Evolutionary conservation across 37 sponge, comb jelly and placozoan genomes (phyloP).

Genomic region (Chondrilla cf. caribensis): DNA sequence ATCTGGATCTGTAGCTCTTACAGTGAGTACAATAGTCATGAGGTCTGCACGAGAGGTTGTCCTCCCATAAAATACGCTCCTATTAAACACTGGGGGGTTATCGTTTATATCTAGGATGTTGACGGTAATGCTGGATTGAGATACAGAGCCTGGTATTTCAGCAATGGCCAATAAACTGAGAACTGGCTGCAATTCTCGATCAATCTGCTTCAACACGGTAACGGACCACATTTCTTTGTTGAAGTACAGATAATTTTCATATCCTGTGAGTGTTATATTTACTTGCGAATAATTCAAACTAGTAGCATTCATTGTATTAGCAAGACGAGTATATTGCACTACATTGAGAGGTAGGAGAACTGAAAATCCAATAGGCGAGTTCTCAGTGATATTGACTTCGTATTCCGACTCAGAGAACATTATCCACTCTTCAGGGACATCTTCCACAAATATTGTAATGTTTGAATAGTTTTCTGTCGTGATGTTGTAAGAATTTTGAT

Average conservation of each 20-base stretch:
- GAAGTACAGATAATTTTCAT: neutral
- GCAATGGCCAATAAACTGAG: no score
- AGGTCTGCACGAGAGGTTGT: neutral
- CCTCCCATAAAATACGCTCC: neutral
- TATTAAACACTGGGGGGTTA: slow-evolving; percentile 23
- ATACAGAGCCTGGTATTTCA: neutral
- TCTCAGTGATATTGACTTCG: neutral
- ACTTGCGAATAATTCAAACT: neutral
- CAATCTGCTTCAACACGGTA: neutral
- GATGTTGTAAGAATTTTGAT: neutral
- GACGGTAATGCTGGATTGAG: slow-evolving; percentile 23
- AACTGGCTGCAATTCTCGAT: neutral
- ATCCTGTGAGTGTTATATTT: neutral
- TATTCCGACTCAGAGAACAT: neutral
- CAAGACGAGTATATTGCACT: neutral
- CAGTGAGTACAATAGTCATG: neutral
- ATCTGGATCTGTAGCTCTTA: slow-evolving; percentile 9
- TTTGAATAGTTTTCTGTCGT: neutral
- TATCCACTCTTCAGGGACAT: slow-evolving; percentile 21
- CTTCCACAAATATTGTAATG: neutral
- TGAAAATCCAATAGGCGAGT: neutral
- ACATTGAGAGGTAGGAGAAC: neutral
- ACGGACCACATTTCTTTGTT: neutral
- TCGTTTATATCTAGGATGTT: slow-evolving; percentile 52
- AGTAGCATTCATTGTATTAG: neutral